phyloP scores from a whole-genome alignment of 2,888 invertebrate genomes.

The Ypsolopha scabrella region DNA sequence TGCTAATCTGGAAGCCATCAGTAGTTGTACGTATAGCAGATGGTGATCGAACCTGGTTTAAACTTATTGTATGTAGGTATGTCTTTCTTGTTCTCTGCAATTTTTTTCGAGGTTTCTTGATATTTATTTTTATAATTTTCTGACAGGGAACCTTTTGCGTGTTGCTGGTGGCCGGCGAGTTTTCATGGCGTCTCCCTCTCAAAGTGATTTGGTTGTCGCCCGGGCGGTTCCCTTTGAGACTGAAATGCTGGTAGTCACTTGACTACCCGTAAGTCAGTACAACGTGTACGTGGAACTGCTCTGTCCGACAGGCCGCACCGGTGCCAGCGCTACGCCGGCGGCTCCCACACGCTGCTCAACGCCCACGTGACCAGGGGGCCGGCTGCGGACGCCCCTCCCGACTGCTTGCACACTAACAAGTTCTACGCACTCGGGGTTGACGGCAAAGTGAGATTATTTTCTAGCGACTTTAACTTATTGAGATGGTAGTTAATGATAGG shows the following conservation, averaged over 20 bases:
- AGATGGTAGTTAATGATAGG: neutral
- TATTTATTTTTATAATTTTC: too few relatives aligned
- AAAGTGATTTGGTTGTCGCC: neutral
- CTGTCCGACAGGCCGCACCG: slow-evolving; percentile 20
- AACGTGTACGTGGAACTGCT: neutral
- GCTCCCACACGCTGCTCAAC: slow-evolving; percentile 37
- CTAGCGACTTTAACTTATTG: neutral
- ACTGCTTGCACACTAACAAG: slow-evolving; percentile 14
- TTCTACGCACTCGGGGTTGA: slow-evolving; percentile 35
- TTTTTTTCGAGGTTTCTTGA: too few relatives aligned
- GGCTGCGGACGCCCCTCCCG: slow-evolving; percentile 8
- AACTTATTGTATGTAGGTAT: too few relatives aligned
- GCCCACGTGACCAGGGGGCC: slow-evolving; percentile 16
- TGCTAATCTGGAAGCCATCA: too few relatives aligned
- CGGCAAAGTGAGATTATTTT: slow-evolving; percentile 27
- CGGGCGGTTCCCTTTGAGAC: too few relatives aligned
- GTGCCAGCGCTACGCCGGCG: slow-evolving; percentile 43
- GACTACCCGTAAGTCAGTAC: neutral
- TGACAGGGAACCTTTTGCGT: neutral
- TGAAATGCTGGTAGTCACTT: too few relatives aligned
- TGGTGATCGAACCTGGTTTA: too few relatives aligned
- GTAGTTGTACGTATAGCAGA: too few relatives aligned
- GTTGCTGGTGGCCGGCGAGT: too few relatives aligned
- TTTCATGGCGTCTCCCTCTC: neutral
- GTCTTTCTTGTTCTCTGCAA: too few relatives aligned